Percentiles rank a stretch among this genome's conserved stretches.
phyloP scores from a whole-genome alignment of 2,888 invertebrate genomes.

The Chamaedrilus cognettii region DNA sequence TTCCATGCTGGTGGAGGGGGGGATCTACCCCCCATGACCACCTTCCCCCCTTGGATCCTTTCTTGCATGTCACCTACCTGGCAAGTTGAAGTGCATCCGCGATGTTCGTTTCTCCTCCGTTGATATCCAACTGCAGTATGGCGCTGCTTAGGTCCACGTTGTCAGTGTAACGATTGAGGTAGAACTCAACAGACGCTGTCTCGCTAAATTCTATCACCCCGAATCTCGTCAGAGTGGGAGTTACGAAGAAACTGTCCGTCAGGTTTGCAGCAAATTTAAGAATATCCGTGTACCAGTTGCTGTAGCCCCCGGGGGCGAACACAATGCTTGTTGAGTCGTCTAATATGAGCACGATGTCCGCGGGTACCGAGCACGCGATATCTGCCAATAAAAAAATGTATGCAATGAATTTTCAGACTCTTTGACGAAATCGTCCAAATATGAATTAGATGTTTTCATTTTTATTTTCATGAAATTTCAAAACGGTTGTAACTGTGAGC shows the following conservation, averaged over 20 bases:
- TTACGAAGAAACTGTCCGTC: slow-evolving; percentile 21
- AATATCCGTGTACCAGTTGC: slow-evolving; percentile 7
- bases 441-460: too few relatives aligned
- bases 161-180: slow-evolving; percentile 15
- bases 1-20: too few relatives aligned
- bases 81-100: slow-evolving; percentile 19
- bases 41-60: too few relatives aligned
- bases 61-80: not conserved
- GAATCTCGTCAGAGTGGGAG: slow-evolving; percentile 19
- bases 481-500: too few relatives aligned
- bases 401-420: too few relatives aligned
- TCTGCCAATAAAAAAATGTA: too few relatives aligned
- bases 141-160: slow-evolving; percentile 4
- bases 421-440: too few relatives aligned
- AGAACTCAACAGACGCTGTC: not conserved
- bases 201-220: slow-evolving; percentile 20
- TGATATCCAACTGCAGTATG: slow-evolving; percentile 9
- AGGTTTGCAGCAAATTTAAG: slow-evolving; percentile 5
- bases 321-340: slow-evolving; percentile 17
- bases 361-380: too few relatives aligned
- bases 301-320: not conserved
- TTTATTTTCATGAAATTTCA: too few relatives aligned
- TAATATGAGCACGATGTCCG: slow-evolving; percentile 3
- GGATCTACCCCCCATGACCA: too few relatives aligned
- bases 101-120: slow-evolving; percentile 29